These are phyloP conservation scores for Caenorhabditis imperialis DNA, from an alignment of 2,888 invertebrate species.

Conservation along the genomic window DNA sequence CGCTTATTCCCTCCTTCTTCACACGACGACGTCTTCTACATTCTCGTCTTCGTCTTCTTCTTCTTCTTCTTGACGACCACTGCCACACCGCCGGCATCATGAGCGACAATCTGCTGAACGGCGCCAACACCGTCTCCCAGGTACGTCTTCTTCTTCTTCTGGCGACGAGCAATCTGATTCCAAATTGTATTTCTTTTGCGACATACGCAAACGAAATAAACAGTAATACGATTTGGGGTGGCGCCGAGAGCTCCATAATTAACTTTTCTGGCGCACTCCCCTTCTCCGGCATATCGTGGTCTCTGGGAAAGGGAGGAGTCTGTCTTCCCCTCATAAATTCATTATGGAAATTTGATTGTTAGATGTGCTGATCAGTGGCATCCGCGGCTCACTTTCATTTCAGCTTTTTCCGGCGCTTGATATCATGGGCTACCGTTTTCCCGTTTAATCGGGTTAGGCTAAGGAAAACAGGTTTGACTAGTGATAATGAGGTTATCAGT, in stretches of 20 bases:
- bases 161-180: neutral
- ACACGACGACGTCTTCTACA: slow-evolving; percentile 32
- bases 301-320: slow-evolving; percentile 49
- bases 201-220: slow-evolving; percentile 46
- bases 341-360: slow-evolving; percentile 73
- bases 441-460: too few relatives aligned
- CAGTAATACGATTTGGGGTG: slow-evolving; percentile 60
- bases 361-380: slow-evolving; percentile 55
- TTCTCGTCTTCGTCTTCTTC: slow-evolving; percentile 13
- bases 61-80: slow-evolving; percentile 6
- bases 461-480: too few relatives aligned
- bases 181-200: neutral
- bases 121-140: slow-evolving; percentile 40
- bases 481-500: too few relatives aligned
- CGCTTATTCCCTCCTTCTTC: slow-evolving; percentile 21
- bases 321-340: slow-evolving; percentile 69
- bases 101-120: slow-evolving; percentile 51
- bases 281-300: slow-evolving; percentile 22
- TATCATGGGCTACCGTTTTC: too few relatives aligned
- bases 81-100: slow-evolving; percentile 12
- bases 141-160: slow-evolving; percentile 22
- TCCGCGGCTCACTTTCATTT: slow-evolving; percentile 14
- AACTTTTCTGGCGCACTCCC: slow-evolving; percentile 68
- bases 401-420: too few relatives aligned
- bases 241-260: slow-evolving; percentile 64